phyloP scores from a whole-genome alignment of 2,113 vertebrate genomes.

The Etheostoma spectabile region DNA sequence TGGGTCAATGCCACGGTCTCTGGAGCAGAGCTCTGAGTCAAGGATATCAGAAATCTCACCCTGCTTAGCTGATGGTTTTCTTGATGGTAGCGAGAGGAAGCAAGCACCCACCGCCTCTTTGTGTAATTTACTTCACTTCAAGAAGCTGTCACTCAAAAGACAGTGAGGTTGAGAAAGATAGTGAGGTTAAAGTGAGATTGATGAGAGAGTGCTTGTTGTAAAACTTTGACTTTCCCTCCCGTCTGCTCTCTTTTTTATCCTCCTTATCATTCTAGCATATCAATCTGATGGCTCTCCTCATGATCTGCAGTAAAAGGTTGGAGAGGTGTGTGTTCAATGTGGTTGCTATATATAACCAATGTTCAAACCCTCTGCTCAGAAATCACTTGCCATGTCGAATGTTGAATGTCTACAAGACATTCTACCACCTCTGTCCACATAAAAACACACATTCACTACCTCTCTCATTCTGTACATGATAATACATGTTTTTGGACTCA shows the following conservation, averaged over 20 bases:
- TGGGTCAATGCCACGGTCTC: conserved; percentile 15
- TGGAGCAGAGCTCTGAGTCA: conserved; percentile 50
- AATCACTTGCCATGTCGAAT: conserved; percentile 36
- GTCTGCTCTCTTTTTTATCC: conserved; percentile 44
- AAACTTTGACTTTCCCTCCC: conserved; percentile 45
- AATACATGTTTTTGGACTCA: conserved; percentile 2
- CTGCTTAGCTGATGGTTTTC: conserved; percentile 58
- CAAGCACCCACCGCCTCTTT: conserved; percentile 44
- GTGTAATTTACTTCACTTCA: conserved; percentile 67
- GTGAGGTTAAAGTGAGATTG: conserved; percentile 35
- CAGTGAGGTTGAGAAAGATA: conserved; percentile 15
- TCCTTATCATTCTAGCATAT: conserved; percentile 31
- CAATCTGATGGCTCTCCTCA: conserved; percentile 1
- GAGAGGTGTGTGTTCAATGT: conserved; percentile 8
- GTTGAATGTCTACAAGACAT: conserved; percentile 26
- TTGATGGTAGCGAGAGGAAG: conserved; percentile 38
- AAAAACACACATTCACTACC: neutral
- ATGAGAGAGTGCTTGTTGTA: conserved; percentile 49
- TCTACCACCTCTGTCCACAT: conserved; percentile 12
- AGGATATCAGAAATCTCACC: conserved; percentile 63
- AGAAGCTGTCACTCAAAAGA: conserved; percentile 60
- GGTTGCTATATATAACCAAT: conserved; percentile 25
- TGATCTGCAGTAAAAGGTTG: conserved; percentile 14
- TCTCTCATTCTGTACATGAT: neutral
- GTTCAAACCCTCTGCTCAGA: conserved; percentile 9